Evolutionary conservation across 2,113 vertebrate species (phyloP).

Genomic region (Dermatemys mawii): DNA sequence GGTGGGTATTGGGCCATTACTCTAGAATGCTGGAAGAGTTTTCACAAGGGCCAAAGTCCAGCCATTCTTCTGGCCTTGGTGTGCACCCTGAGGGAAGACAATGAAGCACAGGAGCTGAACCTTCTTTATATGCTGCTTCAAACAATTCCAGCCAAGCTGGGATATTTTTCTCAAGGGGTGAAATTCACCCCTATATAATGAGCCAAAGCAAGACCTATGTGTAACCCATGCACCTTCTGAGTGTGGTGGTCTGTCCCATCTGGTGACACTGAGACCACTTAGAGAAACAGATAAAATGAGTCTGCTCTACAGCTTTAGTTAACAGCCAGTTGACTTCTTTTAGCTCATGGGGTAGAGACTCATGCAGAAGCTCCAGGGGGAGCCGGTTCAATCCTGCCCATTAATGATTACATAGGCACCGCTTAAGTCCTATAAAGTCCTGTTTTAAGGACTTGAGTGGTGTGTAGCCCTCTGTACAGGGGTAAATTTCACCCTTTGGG

Average conservation of each 20-base stretch:
- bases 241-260: no score
- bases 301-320: no score
- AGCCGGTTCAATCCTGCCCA: no score
- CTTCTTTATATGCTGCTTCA: background rate
- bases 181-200: background rate
- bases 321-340: no score
- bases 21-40: background rate
- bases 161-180: background rate
- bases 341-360: no score
- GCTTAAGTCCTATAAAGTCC: background rate
- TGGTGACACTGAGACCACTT: no score
- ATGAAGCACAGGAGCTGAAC: background rate
- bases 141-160: background rate
- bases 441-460: background rate
- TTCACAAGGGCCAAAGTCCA: background rate
- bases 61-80: background rate
- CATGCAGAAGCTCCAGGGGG: no score
- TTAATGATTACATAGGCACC: no score
- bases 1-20: background rate
- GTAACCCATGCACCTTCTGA: no score
- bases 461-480: background rate
- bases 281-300: no score
- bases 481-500: background rate
- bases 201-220: background rate
- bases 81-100: background rate